Conservation (phyloP, 2,888 invertebrate species). For the Tholera decimalis region DNA sequence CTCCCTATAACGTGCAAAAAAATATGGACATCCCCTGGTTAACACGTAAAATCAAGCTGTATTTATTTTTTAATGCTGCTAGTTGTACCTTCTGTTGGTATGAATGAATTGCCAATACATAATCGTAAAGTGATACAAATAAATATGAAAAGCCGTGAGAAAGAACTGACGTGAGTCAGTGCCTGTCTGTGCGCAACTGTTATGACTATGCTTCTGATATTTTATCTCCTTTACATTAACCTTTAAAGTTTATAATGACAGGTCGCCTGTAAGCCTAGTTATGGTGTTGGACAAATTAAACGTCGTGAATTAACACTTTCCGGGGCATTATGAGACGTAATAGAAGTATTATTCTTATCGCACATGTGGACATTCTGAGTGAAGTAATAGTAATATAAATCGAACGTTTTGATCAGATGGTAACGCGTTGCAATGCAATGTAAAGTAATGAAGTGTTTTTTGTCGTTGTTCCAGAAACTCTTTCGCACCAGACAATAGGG, state of each 20-base stretch:
- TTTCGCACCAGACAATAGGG: no score
- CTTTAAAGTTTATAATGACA: constrained; percentile 33
- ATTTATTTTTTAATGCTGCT: no score
- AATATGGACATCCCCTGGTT: no score
- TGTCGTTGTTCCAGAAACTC: no score
- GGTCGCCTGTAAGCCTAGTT: constrained; percentile 3
- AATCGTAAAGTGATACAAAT: constrained; percentile 71
- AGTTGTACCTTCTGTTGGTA: constrained; percentile 5
- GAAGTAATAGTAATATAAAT: no score
- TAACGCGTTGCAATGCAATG: no score
- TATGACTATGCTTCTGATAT: constrained; percentile 31
- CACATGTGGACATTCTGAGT: background rate
- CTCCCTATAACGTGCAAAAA: no score
- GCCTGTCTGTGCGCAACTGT: constrained; percentile 21
- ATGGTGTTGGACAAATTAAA: background rate
- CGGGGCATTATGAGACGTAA: background rate
- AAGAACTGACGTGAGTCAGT: constrained; percentile 55
- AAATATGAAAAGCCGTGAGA: constrained; percentile 70
- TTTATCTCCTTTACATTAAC: constrained; percentile 37
- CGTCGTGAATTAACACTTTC: constrained; percentile 4
- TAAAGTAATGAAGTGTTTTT: no score
- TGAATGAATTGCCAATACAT: background rate
- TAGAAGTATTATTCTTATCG: background rate
- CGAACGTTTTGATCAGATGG: no score
- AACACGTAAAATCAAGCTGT: no score